Evolutionary conservation across 2,113 vertebrate species (phyloP), one percentile per base, ranked within the genome.

Genomic region (Marmota flaviventris): DNA sequence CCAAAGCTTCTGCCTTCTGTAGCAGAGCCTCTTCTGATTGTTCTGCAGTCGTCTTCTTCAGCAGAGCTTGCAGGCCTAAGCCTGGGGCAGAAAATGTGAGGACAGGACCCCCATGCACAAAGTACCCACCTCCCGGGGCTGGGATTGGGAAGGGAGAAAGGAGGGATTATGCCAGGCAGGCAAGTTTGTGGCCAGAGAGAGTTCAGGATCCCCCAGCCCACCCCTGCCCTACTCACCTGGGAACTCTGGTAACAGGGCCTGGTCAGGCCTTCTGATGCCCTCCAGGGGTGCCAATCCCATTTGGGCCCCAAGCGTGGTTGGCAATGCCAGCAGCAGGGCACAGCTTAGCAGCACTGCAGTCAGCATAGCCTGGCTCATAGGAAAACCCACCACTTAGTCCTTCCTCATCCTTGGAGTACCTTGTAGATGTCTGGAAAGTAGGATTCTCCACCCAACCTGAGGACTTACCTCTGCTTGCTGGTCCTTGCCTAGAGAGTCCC

Each of bases 21-120:
- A 99, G 42, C 8, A 99, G 96, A 88, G 98, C 98, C 48, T 99
- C 98, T 18, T 99, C 98, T 3, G 98, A 97, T 84, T 97, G 65
- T 58, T 98, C 98, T 18, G 97, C 92, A 2, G 97, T 94, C 83
- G 99, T 96, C 88, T 97, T 98, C 51, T 98, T 98, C 13, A 98
- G 83, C 2, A 97, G 98, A 27, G 96, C 91, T n/a, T 93, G 97
- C 67, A 97, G 97, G 34, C 93, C 96, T 89, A 95, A 92, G 90
- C 93, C 99, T 99, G 98, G 2, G 91, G 95, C 56, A 97, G 79
- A 96, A 65, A 9, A 89, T 82, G 13, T 88, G 17, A 92, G 56
- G 17, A 63, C 67, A 81, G 27, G 37, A 70, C 4, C 10, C 61
- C 65, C 94, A 45, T 65, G 34, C 42, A 14, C 51, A 86, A 69